Percentiles rank a stretch among this genome's conserved stretches.
Conservation (phyloP, 23 tunicate species). For the Corella eumyota region DNA sequence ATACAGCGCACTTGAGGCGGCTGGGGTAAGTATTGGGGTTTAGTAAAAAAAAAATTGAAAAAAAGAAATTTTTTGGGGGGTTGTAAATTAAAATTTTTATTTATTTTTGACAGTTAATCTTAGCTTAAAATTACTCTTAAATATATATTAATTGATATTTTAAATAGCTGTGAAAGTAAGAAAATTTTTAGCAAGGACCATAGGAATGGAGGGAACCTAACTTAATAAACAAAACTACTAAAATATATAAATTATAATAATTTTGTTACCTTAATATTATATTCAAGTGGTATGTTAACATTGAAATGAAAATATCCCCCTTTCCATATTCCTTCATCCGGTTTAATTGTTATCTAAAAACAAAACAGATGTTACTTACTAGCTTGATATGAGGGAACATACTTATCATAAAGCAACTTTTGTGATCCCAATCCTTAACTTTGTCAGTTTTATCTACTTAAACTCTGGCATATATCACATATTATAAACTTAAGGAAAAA, state of each 20-base stretch:
- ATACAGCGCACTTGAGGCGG: constrained; percentile 54
- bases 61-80: not conserved
- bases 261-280: constrained; percentile 32
- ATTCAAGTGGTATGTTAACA: constrained; percentile 57
- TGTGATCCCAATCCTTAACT: too few relatives aligned
- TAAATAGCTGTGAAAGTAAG: not conserved
- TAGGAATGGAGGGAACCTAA: too few relatives aligned
- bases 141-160: not conserved
- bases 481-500: too few relatives aligned
- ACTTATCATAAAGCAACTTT: too few relatives aligned
- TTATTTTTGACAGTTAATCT: too few relatives aligned
- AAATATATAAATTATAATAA: not conserved
- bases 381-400: too few relatives aligned
- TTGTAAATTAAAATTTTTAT: too few relatives aligned
- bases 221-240: too few relatives aligned
- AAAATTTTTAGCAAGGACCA: not conserved
- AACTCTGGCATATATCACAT: too few relatives aligned
- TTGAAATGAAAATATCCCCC: constrained; percentile 37
- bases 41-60: not conserved
- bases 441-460: too few relatives aligned
- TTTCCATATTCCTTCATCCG: constrained; percentile 75
- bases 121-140: too few relatives aligned
- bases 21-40: not conserved
- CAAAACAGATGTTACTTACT: too few relatives aligned
- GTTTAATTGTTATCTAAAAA: constrained; percentile 8